Conservation (phyloP, 2,888 invertebrate genomes). For the Pristionchus japonicus region DNA sequence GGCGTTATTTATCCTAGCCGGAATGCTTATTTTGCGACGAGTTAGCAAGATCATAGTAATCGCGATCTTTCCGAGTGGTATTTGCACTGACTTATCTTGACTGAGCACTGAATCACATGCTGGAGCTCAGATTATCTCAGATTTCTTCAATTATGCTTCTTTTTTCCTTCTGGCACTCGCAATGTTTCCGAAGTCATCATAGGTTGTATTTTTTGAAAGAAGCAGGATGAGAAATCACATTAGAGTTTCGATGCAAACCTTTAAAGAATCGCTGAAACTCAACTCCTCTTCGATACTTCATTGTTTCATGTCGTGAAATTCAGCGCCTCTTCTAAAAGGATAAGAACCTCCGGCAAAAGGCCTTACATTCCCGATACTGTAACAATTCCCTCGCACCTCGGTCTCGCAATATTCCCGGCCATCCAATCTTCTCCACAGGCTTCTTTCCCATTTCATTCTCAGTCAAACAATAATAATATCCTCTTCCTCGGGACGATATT, state of each 20-base stretch:
- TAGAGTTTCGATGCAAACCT: neutral
- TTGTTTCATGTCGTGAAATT: too few relatives aligned
- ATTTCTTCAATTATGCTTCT: neutral
- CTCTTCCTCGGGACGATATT: neutral
- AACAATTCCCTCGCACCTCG: neutral
- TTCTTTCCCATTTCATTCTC: neutral
- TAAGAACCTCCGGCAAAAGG: too few relatives aligned
- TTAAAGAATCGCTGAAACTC: neutral
- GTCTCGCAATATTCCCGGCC: neutral
- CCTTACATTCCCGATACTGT: neutral
- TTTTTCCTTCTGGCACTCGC: neutral
- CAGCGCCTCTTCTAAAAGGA: too few relatives aligned
- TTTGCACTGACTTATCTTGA: neutral
- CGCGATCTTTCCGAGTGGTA: neutral
- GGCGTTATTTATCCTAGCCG: neutral
- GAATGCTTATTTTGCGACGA: neutral
- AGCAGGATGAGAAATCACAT: neutral
- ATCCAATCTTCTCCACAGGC: neutral
- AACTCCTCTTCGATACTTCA: neutral
- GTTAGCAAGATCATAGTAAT: neutral
- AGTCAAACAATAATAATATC: conserved; percentile 39
- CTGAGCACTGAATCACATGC: neutral
- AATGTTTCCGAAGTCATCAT: neutral
- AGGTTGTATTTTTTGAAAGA: neutral
- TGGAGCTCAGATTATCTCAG: neutral